A percentile compares a stretch with the other conserved stretches of the same genome.
Evolutionary conservation across 2,888 invertebrate genomes (phyloP).

Genomic region (Xestia sexstrigata): DNA sequence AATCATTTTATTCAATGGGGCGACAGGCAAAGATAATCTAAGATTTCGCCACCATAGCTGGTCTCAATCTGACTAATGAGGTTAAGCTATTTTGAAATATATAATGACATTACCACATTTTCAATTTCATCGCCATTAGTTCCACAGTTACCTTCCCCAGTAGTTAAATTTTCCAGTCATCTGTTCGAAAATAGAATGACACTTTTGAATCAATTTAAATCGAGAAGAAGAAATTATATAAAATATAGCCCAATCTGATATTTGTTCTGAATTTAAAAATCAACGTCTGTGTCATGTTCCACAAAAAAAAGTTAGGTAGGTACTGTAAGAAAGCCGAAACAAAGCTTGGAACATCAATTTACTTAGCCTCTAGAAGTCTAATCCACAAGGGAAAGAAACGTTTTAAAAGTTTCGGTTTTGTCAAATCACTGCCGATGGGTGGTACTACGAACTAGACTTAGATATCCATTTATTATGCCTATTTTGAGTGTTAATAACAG

Average conservation of each 20-base stretch:
- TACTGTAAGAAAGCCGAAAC: conserved; percentile 52
- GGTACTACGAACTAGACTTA: background rate
- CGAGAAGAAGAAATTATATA: background rate
- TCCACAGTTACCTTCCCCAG: too few species aligned
- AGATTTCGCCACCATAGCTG: too few species aligned
- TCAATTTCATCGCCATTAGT: too few species aligned
- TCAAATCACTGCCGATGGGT: conserved; percentile 54
- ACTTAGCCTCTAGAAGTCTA: conserved; percentile 60
- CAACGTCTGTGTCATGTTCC: conserved; percentile 29
- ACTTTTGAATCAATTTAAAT: conserved; percentile 1
- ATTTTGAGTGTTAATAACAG: background rate
- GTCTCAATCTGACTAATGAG: too few species aligned
- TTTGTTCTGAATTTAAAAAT: conserved; percentile 27
- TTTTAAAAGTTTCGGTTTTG: conserved; percentile 62
- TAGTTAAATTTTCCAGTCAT: background rate
- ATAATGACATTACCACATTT: too few species aligned
- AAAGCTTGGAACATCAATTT: conserved; percentile 67
- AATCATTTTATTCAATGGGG: too few species aligned
- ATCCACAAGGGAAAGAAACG: conserved; percentile 59
- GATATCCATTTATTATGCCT: conserved; percentile 3
- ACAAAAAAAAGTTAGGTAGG: conserved; percentile 54
- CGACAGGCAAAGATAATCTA: too few species aligned
- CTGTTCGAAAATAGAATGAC: conserved; percentile 17
- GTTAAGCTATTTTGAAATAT: too few species aligned
- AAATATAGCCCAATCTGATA: background rate